Conservation (phyloP, 2,888 invertebrate species). For the Acheta domesticus region DNA sequence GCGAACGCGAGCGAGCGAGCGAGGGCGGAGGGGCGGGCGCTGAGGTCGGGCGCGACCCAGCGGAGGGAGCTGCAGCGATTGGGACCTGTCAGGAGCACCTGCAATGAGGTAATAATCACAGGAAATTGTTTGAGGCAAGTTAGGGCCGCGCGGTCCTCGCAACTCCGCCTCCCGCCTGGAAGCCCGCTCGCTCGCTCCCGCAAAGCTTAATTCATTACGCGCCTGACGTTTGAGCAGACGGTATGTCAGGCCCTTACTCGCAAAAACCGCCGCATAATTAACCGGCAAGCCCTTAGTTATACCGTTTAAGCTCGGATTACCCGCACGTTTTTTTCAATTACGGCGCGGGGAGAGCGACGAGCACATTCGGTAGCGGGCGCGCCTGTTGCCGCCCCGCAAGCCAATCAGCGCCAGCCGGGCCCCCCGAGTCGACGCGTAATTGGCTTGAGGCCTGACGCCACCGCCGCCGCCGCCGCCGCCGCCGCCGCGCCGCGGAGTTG, state of each 20-base stretch:
- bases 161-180: not conserved
- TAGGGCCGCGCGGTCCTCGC: conserved; percentile 20
- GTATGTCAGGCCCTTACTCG: conserved; percentile 20
- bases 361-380: conserved; percentile 33
- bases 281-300: conserved; percentile 36
- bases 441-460: conserved; percentile 34
- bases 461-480: not conserved
- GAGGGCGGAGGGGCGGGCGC: conserved; percentile 3
- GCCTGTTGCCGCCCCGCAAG: conserved; percentile 34
- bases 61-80: conserved; percentile 11
- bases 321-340: conserved; percentile 35
- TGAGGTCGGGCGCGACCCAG: conserved; percentile 23
- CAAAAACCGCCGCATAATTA: conserved; percentile 36
- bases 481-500: not conserved
- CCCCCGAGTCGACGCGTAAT: conserved; percentile 35
- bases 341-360: conserved; percentile 30
- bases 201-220: conserved; percentile 36
- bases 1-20: too few relatives aligned
- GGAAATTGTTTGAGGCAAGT: conserved; percentile 37
- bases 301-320: conserved; percentile 37
- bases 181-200: conserved; percentile 12
- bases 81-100: conserved; percentile 36
- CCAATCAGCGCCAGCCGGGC: conserved; percentile 36
- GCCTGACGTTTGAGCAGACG: conserved; percentile 35
- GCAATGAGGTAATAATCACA: conserved; percentile 37